phyloP scores from a whole-genome alignment of 2,113 vertebrate genomes.

The Dipodomys spectabilis region DNA sequence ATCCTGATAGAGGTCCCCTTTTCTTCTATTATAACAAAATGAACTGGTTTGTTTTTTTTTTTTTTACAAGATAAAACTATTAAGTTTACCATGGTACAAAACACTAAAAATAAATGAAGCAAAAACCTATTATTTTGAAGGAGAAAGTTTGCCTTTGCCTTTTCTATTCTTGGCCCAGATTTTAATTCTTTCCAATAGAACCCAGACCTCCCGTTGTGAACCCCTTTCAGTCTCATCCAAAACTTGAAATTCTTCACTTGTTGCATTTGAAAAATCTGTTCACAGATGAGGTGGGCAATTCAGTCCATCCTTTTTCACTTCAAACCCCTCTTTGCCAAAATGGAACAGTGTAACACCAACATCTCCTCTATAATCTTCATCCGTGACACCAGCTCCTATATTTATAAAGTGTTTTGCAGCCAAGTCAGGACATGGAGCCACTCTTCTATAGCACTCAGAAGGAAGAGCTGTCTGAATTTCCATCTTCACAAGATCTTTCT shows the following conservation, averaged over 20 bases:
- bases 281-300: conserved; percentile 97
- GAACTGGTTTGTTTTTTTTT: not conserved
- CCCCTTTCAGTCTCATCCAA: conserved; percentile 93
- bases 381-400: conserved; percentile 94
- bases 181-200: conserved; percentile 95
- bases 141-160: not conserved
- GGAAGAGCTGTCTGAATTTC: too few species aligned
- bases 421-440: too few species aligned
- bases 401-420: too few species aligned
- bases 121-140: conserved; percentile 24
- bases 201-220: conserved; percentile 91
- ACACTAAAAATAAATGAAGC: not conserved
- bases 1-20: not conserved
- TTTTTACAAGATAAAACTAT: not conserved
- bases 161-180: conserved; percentile 12
- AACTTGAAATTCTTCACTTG: conserved; percentile 92
- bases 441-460: too few species aligned
- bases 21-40: not conserved
- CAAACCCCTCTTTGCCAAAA: conserved; percentile 94
- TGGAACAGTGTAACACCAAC: conserved; percentile 97
- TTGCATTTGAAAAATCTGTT: conserved; percentile 94
- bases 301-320: conserved; percentile 97
- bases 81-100: not conserved
- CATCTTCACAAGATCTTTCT: too few species aligned
- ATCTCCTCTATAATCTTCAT: conserved; percentile 98